Conservation (phyloP, 2,888 invertebrate species). For the Xestia sexstrigata region DNA sequence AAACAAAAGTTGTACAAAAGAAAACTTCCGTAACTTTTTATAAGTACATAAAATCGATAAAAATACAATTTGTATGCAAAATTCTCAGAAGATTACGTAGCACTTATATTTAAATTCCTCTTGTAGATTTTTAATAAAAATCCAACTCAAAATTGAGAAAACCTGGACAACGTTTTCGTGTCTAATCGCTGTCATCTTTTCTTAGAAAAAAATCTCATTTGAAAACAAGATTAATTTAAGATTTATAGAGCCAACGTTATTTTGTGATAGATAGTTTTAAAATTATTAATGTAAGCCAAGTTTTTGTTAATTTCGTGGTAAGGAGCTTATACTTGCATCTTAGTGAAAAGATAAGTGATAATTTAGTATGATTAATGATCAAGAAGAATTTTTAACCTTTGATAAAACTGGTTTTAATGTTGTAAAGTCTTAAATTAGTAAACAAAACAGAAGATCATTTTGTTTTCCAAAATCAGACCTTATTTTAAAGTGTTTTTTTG, state of each 20-base stretch:
- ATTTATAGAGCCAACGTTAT: background rate
- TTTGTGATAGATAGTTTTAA: background rate
- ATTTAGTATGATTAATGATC: background rate
- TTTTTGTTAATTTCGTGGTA: background rate
- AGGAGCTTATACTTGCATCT: background rate
- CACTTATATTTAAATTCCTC: background rate
- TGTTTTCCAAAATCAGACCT: background rate
- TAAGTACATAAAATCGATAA: background rate
- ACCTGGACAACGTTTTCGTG: conserved; percentile 33
- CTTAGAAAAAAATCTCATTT: conserved; percentile 17
- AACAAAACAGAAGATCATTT: too few relatives aligned
- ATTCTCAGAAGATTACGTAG: background rate
- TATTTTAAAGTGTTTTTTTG: too few relatives aligned
- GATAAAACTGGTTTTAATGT: too few relatives aligned
- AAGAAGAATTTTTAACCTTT: too few relatives aligned
- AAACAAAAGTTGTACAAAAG: background rate
- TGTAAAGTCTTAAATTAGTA: too few relatives aligned
- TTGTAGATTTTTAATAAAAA: conserved; percentile 3
- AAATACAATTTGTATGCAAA: background rate
- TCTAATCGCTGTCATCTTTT: conserved; percentile 50
- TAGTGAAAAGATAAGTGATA: background rate
- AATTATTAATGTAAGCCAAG: background rate
- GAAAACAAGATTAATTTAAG: conserved; percentile 28
- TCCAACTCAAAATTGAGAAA: conserved; percentile 5
- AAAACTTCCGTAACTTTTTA: background rate